Percentiles rank a stretch among this genome's conserved stretches.
Conservation (phyloP, 2,113 vertebrate species). For the Copsychus sechellarum region DNA sequence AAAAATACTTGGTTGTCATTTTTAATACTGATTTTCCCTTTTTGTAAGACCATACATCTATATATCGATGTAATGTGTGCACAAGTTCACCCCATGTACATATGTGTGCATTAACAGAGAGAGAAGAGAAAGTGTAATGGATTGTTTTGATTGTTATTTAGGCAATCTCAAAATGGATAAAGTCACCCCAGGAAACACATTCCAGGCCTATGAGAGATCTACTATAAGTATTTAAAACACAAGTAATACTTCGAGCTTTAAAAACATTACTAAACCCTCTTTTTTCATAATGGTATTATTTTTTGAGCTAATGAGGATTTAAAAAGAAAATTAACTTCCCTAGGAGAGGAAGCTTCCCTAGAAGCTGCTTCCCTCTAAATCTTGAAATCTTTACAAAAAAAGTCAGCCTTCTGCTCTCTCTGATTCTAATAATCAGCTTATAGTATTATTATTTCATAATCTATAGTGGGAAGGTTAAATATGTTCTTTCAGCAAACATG, state of each 20-base stretch:
- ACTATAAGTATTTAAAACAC: slow-evolving; percentile 33
- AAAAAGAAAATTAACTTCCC: slow-evolving; percentile 26
- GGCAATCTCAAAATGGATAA: neutral
- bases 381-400: slow-evolving; percentile 42
- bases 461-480: slow-evolving; percentile 27
- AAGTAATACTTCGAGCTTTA: slow-evolving; percentile 47
- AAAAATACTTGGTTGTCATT: neutral
- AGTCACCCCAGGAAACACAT: slow-evolving; percentile 31
- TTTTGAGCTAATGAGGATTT: slow-evolving; percentile 51
- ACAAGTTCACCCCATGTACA: neutral
- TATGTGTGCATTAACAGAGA: neutral
- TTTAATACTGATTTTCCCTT: neutral
- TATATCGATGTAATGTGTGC: neutral
- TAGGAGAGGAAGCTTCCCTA: neutral
- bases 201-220: neutral
- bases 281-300: slow-evolving; percentile 12
- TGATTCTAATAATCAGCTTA: slow-evolving; percentile 40
- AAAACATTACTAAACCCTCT: slow-evolving; percentile 33
- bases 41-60: neutral
- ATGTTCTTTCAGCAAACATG: slow-evolving; percentile 40
- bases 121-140: neutral
- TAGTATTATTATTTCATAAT: slow-evolving; percentile 20
- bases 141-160: neutral
- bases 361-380: neutral
- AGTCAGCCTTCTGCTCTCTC: neutral